Percentiles rank a stretch among this genome's conserved stretches.
phyloP scores from a whole-genome alignment of 2,797 vertebrate species.

The Anguilla obscura region DNA sequence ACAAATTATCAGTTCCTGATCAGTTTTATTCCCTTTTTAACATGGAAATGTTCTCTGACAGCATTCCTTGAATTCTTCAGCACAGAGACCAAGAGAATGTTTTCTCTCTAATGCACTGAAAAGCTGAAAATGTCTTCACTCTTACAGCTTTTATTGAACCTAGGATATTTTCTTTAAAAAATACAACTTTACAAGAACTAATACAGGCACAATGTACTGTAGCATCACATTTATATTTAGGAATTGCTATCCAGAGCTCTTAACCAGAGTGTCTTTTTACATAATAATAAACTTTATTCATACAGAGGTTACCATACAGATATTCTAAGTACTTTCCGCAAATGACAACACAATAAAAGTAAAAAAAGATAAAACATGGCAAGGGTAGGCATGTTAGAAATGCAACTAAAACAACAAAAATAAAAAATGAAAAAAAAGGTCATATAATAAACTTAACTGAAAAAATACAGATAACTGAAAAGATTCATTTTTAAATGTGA shows the following conservation, averaged over 20 bases:
- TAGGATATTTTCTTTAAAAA: background rate
- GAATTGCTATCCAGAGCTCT: background rate
- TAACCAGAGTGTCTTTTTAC: background rate
- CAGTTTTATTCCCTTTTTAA: background rate
- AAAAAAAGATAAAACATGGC: no score
- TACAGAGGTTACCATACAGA: background rate
- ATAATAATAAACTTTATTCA: background rate
- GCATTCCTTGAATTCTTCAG: constrained; percentile 13
- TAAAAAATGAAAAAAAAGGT: no score
- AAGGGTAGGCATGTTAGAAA: no score
- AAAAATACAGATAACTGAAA: no score
- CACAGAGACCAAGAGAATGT: background rate
- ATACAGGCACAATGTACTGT: background rate
- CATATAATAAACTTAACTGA: no score
- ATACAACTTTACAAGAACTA: background rate
- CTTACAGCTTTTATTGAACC: background rate
- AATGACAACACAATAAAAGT: background rate
- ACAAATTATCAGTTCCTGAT: background rate
- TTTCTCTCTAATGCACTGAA: background rate
- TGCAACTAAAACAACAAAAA: no score
- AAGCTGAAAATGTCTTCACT: background rate
- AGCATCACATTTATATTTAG: background rate
- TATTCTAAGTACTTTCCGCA: background rate
- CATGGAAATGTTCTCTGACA: background rate
- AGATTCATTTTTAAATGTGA: no score